Evolutionary conservation across 2,113 vertebrate species (phyloP), one percentile per base, ranked within the genome.

Genomic region (Podocnemis expansa): DNA sequence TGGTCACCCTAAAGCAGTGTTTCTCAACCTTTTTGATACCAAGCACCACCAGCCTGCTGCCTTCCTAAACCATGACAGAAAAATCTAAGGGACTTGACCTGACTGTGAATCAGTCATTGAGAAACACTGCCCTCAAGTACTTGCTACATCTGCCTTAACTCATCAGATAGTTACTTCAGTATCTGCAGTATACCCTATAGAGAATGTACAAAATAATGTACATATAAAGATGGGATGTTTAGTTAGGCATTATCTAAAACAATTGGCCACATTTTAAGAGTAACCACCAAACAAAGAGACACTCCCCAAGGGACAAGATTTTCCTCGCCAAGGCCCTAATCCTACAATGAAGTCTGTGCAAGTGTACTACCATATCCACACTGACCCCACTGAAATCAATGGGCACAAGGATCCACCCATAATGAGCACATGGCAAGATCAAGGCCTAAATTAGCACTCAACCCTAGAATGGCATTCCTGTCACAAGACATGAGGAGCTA

Each of bases 401-500:
- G 19, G 70, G 85, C 13, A 54, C 78, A 60, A 80, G 91, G 76
- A 91, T 70, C 60, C n/a, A 56, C 6, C 1, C 70, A 82, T 17
- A 0, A 0, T 63, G 91, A 91, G 31, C 79, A 85, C 63, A 14
- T 67, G 75, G 73, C 63, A 34, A 41, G 86, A 34, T 76, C 82
- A 94, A 25, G 84, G 56, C 78, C 89, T 91, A 55, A 79, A 95
- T 90, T 78, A 96, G 78, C 84, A 89, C 49, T 76, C 87, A 93
- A 93, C 60, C 93, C 79, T 91, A 87, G 2, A 1, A 1, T 4
- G 29, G 94, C 85, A 89, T 83, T 95, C 94, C 95, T 95, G 63
- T 89, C 85, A 93, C 81, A 78, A 93, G 91, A 84, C 85, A 87
- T 52, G 70, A 78, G 84, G 87, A 96, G 91, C 84, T 91, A 95